Conservation (phyloP, 1,140 invertebrate species). For the Penaeus vannamei region DNA sequence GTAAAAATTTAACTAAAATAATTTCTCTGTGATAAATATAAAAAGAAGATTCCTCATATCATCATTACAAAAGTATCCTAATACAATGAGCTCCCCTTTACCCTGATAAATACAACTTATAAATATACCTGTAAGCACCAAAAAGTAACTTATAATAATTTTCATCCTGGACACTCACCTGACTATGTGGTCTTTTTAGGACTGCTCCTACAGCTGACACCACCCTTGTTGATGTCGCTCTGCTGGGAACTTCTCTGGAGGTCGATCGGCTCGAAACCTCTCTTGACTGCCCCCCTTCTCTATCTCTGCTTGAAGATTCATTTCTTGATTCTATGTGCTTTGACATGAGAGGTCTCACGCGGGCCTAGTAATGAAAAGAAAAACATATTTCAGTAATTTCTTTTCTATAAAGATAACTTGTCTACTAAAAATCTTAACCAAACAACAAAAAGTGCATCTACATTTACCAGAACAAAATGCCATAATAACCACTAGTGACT, state of each 20-base stretch:
- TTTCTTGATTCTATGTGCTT: slow-evolving; percentile 52
- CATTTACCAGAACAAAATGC: background rate
- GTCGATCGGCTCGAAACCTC: background rate
- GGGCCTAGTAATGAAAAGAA: slow-evolving; percentile 30
- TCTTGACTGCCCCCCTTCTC: background rate
- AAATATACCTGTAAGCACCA: no score
- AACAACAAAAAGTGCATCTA: no score
- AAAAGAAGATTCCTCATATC: background rate
- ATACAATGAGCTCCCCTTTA: no score
- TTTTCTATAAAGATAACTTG: background rate
- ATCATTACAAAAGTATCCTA: no score
- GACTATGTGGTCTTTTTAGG: slow-evolving; percentile 43
- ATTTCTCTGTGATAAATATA: background rate
- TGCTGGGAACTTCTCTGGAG: background rate
- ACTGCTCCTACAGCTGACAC: slow-evolving; percentile 50
- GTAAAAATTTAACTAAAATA: slow-evolving; percentile 11
- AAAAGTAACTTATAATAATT: background rate
- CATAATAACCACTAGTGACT: background rate
- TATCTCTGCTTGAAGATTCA: slow-evolving; percentile 20
- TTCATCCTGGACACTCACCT: background rate
- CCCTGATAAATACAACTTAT: no score
- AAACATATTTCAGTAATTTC: background rate
- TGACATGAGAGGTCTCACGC: slow-evolving; percentile 60
- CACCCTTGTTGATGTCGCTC: background rate
- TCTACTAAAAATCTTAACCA: no score